Evolutionary conservation across 1,140 invertebrate species (phyloP), one percentile per base, ranked within the genome.

Genomic region (Sogatella furcifera): DNA sequence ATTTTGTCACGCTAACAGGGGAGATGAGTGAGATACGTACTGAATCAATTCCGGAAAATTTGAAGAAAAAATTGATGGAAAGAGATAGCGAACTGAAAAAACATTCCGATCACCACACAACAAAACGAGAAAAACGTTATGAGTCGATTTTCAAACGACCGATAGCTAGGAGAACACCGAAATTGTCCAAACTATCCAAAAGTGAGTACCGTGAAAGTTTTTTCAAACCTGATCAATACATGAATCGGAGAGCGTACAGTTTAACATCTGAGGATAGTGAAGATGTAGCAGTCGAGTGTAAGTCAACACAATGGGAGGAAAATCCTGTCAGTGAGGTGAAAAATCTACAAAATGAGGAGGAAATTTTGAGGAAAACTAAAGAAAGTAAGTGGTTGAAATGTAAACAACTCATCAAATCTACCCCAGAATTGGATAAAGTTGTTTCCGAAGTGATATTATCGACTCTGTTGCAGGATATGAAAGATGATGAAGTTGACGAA

Each of bases 21-120:
- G 65, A 66, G 60, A 60, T 64, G 52, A 63, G 59, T 49, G 55
- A 57, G 56, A 66, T 66, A 17, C 61, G 52, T 54, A 60, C 58
- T 21, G 60, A 64, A 49, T 21, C 61, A 0, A 52, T 66, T 17
- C 65, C 65, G 21, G 63, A 66, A 17, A 59, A 56, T 57, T 28
- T 66, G n/a, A 43, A 54, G 52, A 41, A 60, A 53, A 62, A 64
- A 21, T 42, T 66, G 17, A 49, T 49, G 31, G 53, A 59, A 44
- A 49, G 62, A 19, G 62, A 63, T 59, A 60, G 59, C 22, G 63
- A 64, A 55, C 59, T 64, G 10, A 66, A 63, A 58, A 64, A 62
- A 52, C 43, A 52, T 22, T 63, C 55, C 21, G 62, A 63, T 34
- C 55, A 57, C 41, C 24, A 49, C 52, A 54, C 49, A 28, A 46